Evolutionary conservation across 2,888 invertebrate species (phyloP).

Genomic region (Scaptomyza polygonia): DNA sequence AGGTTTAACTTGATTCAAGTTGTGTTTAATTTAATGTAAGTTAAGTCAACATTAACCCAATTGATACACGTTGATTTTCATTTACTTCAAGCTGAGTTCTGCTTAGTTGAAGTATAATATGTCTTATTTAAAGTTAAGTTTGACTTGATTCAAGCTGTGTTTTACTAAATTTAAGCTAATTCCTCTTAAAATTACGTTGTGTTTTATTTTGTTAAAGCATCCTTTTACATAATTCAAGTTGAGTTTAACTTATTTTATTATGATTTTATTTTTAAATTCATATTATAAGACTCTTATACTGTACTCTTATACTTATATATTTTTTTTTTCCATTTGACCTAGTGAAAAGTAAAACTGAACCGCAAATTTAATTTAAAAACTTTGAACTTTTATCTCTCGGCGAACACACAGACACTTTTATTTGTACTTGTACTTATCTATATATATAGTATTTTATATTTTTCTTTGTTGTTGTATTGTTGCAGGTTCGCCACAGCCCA

Average conservation of each 20-base stretch:
- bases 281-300: no score
- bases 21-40: neutral
- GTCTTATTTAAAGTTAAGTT: no score
- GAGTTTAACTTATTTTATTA: neutral
- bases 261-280: no score
- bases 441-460: no score
- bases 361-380: neutral
- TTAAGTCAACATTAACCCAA: no score
- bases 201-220: neutral
- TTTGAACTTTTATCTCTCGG: neutral
- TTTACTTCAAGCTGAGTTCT: no score
- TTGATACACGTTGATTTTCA: no score
- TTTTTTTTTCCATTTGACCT: no score
- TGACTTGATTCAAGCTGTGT: no score
- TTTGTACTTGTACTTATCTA: neutral
- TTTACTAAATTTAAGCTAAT: neutral
- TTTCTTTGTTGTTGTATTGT: conserved; percentile 14
- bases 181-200: neutral
- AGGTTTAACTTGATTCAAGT: no score
- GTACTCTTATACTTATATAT: no score
- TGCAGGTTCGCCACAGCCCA: conserved; percentile 91
- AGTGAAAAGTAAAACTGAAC: neutral
- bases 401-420: neutral
- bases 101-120: neutral
- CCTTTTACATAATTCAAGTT: neutral